phyloP scores from a whole-genome alignment of 2,888 invertebrate genomes.

The Apoderus coryli region DNA sequence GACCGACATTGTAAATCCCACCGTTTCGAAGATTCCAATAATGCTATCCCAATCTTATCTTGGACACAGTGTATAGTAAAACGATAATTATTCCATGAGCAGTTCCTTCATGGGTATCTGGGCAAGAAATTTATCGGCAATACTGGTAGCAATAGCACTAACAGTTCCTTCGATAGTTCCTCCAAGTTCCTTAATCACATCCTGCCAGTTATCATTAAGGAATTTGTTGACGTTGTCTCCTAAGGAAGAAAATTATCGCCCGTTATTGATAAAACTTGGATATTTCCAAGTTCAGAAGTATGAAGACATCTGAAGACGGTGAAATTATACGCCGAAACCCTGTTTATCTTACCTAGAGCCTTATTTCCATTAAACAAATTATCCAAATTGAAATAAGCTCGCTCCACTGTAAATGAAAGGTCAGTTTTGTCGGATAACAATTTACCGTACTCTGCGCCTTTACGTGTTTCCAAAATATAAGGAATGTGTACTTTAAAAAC shows the following conservation, averaged over 20 bases:
- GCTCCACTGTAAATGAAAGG: conserved; percentile 16
- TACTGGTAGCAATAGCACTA: conserved; percentile 12
- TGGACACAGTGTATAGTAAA: no score
- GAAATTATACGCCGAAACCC: background rate
- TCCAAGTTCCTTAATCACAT: conserved; percentile 22
- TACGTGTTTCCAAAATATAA: conserved; percentile 15
- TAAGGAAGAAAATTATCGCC: conserved; percentile 11
- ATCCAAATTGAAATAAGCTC: conserved; percentile 18
- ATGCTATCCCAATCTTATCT: no score
- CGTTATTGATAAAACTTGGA: background rate
- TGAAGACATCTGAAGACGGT: background rate
- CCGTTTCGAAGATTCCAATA: no score
- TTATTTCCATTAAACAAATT: conserved; percentile 25
- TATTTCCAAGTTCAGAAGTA: background rate
- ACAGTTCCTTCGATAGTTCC: conserved; percentile 16
- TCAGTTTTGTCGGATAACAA: conserved; percentile 13
- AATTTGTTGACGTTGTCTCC: conserved; percentile 26
- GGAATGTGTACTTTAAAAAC: no score
- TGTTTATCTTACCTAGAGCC: conserved; percentile 18
- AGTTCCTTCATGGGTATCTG: no score
- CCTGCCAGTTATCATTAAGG: conserved; percentile 25
- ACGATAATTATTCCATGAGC: no score
- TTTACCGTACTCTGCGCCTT: conserved; percentile 19
- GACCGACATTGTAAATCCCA: no score
- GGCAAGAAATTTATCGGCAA: no score